A percentile compares a stretch with the other conserved stretches of the same genome.
phyloP scores from a whole-genome alignment of 2,888 invertebrate species.

The Nemotelus nigrinus region DNA sequence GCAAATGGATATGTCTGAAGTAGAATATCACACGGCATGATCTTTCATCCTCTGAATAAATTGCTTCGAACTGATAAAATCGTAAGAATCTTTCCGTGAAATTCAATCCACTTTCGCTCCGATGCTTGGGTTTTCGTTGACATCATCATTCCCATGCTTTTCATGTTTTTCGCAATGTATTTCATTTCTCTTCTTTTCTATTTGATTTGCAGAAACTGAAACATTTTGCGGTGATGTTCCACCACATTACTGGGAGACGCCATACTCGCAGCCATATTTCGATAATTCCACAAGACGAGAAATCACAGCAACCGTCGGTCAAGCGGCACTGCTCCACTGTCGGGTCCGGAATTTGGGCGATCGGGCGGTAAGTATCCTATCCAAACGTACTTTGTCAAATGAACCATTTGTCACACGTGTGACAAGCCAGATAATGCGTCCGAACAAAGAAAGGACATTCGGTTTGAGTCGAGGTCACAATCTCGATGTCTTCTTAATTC shows the following conservation, averaged over 20 bases:
- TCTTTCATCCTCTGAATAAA: conserved; percentile 10
- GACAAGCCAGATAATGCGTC: not conserved
- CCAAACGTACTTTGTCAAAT: not conserved
- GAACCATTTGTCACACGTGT: conserved; percentile 22
- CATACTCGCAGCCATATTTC: conserved; percentile 88
- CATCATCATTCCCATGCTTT: not conserved
- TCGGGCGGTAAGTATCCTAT: conserved; percentile 77
- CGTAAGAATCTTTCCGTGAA: conserved; percentile 24
- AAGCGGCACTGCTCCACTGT: conserved; percentile 86
- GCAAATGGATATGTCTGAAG: too few relatives aligned
- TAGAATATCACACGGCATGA: too few relatives aligned
- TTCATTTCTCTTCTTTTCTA: conserved; percentile 37
- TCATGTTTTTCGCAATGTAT: not conserved
- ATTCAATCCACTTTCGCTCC: conserved; percentile 35
- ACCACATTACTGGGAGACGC: conserved; percentile 66
- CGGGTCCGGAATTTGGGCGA: conserved; percentile 87
- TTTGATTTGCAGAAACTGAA: conserved; percentile 59
- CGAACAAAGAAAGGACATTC: not conserved
- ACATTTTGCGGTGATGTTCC: conserved; percentile 63
- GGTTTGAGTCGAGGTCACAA: too few relatives aligned
- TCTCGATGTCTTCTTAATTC: too few relatives aligned
- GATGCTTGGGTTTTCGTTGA: not conserved
- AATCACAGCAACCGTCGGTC: conserved; percentile 87
- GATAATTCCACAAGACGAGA: conserved; percentile 87
- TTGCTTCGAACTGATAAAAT: conserved; percentile 31